Evolutionary conservation across 2,113 vertebrate genomes (phyloP).

Genomic region (Delphinapterus leucas): DNA sequence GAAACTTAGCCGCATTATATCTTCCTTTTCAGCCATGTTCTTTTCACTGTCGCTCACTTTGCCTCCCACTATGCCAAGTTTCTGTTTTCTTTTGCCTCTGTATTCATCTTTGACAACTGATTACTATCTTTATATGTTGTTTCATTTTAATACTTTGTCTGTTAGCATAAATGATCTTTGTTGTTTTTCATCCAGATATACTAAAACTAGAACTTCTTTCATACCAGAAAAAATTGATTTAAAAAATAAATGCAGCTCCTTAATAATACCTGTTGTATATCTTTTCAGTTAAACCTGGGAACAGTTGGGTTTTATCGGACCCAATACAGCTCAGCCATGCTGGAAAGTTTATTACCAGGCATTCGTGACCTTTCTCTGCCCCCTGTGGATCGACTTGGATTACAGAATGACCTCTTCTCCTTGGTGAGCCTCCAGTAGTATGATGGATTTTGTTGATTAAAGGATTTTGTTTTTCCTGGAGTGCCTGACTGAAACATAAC

Average conservation of each 20-base stretch:
- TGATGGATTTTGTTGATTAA: slow-evolving; percentile 50
- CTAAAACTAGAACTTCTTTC: background rate
- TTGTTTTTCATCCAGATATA: slow-evolving; percentile 9
- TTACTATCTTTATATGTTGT: background rate
- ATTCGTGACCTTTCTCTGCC: slow-evolving; percentile 93
- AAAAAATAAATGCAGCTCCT: background rate
- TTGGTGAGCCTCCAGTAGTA: slow-evolving; percentile 85
- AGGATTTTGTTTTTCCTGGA: slow-evolving; percentile 35
- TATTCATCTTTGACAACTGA: background rate
- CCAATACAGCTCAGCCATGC: slow-evolving; percentile 94
- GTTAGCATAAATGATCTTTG: background rate
- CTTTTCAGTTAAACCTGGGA: slow-evolving; percentile 94
- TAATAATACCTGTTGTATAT: slow-evolving; percentile 39
- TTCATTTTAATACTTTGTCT: background rate
- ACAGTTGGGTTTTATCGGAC: slow-evolving; percentile 98
- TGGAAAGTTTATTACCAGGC: slow-evolving; percentile 92
- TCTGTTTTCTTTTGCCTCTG: background rate
- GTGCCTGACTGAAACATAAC: background rate
- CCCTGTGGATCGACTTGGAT: slow-evolving; percentile 95
- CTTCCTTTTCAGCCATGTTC: background rate
- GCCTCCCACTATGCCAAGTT: background rate
- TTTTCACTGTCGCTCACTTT: background rate
- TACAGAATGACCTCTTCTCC: slow-evolving; percentile 98
- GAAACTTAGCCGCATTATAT: background rate
- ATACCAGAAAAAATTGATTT: background rate